Evolutionary conservation across 1,140 invertebrate genomes (phyloP).

Genomic region (Elysia chlorotica): DNA sequence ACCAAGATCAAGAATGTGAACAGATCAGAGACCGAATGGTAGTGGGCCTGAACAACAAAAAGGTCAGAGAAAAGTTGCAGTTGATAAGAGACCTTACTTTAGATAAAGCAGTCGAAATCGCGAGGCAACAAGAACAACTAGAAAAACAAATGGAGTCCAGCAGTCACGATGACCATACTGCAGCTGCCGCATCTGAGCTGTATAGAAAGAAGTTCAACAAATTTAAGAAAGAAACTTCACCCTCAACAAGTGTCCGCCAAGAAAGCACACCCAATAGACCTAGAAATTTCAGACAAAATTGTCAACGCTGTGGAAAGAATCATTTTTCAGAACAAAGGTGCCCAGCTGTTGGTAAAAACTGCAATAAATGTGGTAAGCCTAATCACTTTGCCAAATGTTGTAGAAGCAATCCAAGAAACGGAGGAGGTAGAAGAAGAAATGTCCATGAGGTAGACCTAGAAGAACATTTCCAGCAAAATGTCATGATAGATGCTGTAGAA

Average conservation of each 20-base stretch:
- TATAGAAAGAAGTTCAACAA: background rate
- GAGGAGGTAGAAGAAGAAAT: background rate
- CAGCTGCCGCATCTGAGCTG: background rate
- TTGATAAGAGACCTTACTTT: background rate
- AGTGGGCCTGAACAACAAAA: slow-evolving; percentile 2
- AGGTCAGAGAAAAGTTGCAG: slow-evolving; percentile 5
- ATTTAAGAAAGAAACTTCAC: background rate
- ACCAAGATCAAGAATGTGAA: slow-evolving; percentile 7
- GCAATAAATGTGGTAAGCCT: background rate
- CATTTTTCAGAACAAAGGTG: background rate
- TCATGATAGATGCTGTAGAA: background rate
- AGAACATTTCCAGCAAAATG: background rate
- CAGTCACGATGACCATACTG: too few species aligned
- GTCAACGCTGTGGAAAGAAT: slow-evolving; percentile 1
- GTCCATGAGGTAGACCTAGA: too few species aligned
- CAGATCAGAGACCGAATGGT: slow-evolving; percentile 17
- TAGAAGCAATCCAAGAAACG: background rate
- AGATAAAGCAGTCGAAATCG: background rate
- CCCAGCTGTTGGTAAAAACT: slow-evolving; percentile 8
- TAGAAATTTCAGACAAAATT: too few species aligned
- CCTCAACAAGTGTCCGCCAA: too few species aligned
- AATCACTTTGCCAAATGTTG: slow-evolving; percentile 13
- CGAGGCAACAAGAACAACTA: background rate
- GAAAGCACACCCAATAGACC: background rate
- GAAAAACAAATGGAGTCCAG: background rate